Evolutionary conservation across 2,797 vertebrate species (phyloP), one percentile per base, ranked within the genome.

Genomic region (Malurus leucopterus): DNA sequence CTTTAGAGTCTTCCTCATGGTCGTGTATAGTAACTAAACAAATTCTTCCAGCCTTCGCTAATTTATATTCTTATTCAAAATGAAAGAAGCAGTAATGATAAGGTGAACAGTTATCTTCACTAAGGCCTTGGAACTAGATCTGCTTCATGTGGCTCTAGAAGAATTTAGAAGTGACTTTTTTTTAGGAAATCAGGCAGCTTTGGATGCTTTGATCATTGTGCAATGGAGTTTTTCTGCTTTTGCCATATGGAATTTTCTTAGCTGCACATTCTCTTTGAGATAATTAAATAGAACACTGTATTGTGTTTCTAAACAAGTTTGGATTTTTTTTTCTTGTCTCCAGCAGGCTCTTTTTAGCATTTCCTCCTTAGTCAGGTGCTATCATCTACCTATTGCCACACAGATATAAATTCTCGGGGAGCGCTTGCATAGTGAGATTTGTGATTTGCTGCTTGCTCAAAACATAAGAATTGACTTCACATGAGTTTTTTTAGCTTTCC

Each of bases 391-490:
- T 57, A 9, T 38, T 59, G 24, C 15, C 15, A 41, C 1, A 5
- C 34, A 27, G 8, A 14, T 61, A 16, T 46, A 30, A 75, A 55
- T 64, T 68, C 20, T 4, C 44, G 30, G 27, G 53, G 29, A 84
- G 21, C 15, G 17, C 40, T 68, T 73, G 19, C 40, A 27, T 46
- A 68, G 24, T 27, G 36, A 88, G 51, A 84, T 59, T 17, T 29
- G 11, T n/a, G 13, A 24, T 47, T 79, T 87, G 8, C 54, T 81
- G 15, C 36, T 79, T 71, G n/a, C 29, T 21, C 10, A 19, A 64
- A 86, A 47, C 1, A 1, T 19, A 43, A 19, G 27, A 51, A 22
- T 23, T 67, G n/a, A 27, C 26, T 15, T 23, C 8, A 38, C 0
- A 0, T 61, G 38, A 72, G 29, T 8, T 14, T 32, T 40, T 85